A percentile compares a stretch with the other conserved stretches of the same genome.
Evolutionary conservation across 2,797 vertebrate species (phyloP).

Genomic region (Champsocephalus esox): DNA sequence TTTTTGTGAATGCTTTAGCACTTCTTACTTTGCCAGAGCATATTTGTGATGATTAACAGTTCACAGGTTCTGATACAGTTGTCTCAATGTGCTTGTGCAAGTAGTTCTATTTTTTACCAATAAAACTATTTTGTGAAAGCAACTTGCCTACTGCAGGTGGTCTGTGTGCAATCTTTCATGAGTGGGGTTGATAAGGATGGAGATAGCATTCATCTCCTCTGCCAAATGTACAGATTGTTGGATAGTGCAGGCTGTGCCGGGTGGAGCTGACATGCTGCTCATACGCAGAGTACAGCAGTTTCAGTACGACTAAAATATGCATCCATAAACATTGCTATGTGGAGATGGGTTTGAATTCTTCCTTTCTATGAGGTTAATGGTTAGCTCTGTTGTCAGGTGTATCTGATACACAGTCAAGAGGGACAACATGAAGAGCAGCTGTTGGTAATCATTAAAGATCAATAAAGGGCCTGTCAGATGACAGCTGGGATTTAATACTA

Average conservation of each 20-base stretch:
- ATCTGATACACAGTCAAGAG: conserved; percentile 13
- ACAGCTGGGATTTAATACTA: background rate
- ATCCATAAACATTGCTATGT: conserved; percentile 52
- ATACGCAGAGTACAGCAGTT: conserved; percentile 16
- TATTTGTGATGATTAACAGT: conserved; percentile 82
- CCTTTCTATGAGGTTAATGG: conserved; percentile 15
- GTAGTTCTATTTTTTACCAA: conserved; percentile 91
- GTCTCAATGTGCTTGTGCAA: conserved; percentile 89
- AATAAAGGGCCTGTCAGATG: background rate
- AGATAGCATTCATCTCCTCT: conserved; percentile 35
- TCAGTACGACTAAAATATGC: conserved; percentile 41
- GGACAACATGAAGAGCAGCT: conserved; percentile 17
- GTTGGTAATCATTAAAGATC: conserved; percentile 1
- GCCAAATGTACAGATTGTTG: conserved; percentile 71
- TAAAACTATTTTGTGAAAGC: conserved; percentile 90
- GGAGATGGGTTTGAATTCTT: conserved; percentile 50
- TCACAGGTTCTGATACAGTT: conserved; percentile 84
- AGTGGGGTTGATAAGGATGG: conserved; percentile 34
- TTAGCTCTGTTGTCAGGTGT: conserved; percentile 21
- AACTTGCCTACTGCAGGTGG: conserved; percentile 39
- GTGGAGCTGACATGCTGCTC: conserved; percentile 58
- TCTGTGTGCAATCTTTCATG: conserved; percentile 15
- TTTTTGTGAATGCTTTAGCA: conserved; percentile 87
- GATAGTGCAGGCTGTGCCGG: conserved; percentile 58
- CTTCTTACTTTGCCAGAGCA: conserved; percentile 86